Conservation (phyloP, 1,140 invertebrate species). For the Drosophila grimshawi region DNA sequence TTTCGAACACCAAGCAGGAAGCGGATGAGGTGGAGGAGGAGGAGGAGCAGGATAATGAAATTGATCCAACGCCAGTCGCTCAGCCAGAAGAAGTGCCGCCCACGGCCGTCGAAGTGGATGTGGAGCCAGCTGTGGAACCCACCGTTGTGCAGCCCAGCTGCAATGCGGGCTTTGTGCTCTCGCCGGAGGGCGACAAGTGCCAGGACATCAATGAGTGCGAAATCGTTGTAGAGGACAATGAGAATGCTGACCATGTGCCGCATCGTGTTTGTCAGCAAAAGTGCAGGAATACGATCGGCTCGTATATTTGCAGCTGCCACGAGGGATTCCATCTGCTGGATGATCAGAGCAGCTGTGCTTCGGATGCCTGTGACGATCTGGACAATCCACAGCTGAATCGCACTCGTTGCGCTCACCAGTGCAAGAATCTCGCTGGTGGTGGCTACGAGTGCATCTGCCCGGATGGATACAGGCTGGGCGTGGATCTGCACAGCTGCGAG, state of each 20-base stretch:
- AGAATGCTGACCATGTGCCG: constrained; percentile 71
- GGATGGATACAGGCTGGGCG: constrained; percentile 85
- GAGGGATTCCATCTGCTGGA: constrained; percentile 66
- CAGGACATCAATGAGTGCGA: constrained; percentile 89
- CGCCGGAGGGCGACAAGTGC: constrained; percentile 84
- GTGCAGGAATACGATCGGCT: constrained; percentile 89
- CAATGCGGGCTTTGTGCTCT: constrained; percentile 85
- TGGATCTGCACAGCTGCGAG: constrained; percentile 85
- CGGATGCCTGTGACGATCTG: constrained; percentile 72
- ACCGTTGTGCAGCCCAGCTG: constrained; percentile 86
- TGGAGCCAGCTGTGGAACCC: constrained; percentile 10
- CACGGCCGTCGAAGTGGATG: neutral
- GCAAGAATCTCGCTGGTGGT: constrained; percentile 86
- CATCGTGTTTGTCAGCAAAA: constrained; percentile 86
- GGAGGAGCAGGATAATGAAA: neutral
- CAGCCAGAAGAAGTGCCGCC: constrained; percentile 16
- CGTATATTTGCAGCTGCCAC: constrained; percentile 87
- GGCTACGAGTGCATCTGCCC: constrained; percentile 84
- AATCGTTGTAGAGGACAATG: constrained; percentile 63
- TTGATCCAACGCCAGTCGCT: neutral
- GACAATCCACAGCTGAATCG: constrained; percentile 83
- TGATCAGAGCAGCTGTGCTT: constrained; percentile 79
- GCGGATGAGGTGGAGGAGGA: neutral
- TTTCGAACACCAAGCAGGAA: constrained; percentile 39
- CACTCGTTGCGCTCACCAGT: constrained; percentile 85